Evolutionary conservation across 2,888 invertebrate species (phyloP), one percentile per base, ranked within the genome.

Genomic region (Zygogramma bicolorata): DNA sequence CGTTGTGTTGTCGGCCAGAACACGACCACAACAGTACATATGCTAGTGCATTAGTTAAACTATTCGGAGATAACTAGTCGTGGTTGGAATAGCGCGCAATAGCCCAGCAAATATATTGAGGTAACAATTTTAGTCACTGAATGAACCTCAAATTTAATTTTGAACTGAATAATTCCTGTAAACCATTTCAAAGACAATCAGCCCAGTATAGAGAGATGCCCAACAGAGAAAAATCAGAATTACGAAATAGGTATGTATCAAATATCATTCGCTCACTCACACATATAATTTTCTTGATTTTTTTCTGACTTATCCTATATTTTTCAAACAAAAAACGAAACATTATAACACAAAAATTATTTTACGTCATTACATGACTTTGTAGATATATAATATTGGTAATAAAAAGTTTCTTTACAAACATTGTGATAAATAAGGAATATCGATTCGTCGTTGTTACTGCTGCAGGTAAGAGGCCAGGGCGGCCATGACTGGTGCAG

Each of bases 401-500:
- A 84, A 85, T 86, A 86, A 86, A 85, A 84, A 84, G 84, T 85
- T 85, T 85, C 83, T 85, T 42, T 86, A 85, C 85, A 85, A 86
- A 86, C 84, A 83, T 85, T 81, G 83, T 83, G 85, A 85, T 83
- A 70, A 85, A 84, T 84, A 83, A 83, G 77, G 80, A 81, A 81
- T 80, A 69, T 73, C 72, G 69, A 80, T 68, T 75, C 59, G 81
- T 86, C 85, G 86, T 85, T 86, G 86, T 81, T 76, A 86, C 85
- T 85, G 81, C 83, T 86, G 88, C 83, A 89, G 88, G 84, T 85
- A 87, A 81, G 87, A 85, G 81, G 87, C 83, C 76, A 87, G 87
- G 87, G 91, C 90, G 85, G 92, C 92, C 92, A 92, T 92, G 86
- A 92, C 89, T 84, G 92, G 91, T 85, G 95, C 95, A 86, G 95